phyloP scores from a whole-genome alignment of 1,140 invertebrate species.

The Ylistrum balloti region DNA sequence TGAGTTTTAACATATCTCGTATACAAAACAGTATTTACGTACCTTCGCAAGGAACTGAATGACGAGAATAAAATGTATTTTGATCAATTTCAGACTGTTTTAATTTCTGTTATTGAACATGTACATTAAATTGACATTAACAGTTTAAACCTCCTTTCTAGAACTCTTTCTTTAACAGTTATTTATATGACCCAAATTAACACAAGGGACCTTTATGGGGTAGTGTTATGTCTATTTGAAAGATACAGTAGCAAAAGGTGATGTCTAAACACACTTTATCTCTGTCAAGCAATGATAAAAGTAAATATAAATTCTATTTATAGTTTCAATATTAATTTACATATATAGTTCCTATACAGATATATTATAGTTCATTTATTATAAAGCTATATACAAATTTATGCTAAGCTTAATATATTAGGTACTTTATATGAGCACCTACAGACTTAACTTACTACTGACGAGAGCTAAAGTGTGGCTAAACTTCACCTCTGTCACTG shows the following conservation, averaged over 20 bases:
- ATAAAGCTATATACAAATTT: constrained; percentile 10
- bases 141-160: too few species aligned
- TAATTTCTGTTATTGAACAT: too few species aligned
- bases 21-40: too few species aligned
- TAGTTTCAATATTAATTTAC: constrained; percentile 36
- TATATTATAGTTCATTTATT: constrained; percentile 29
- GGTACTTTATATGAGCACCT: not conserved
- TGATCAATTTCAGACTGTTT: too few species aligned
- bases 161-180: too few species aligned
- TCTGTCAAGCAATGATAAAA: constrained; percentile 5
- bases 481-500: not conserved
- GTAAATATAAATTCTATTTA: not conserved
- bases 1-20: too few species aligned
- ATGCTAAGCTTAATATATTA: constrained; percentile 12
- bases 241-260: not conserved
- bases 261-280: not conserved
- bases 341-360: constrained; percentile 29
- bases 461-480: not conserved
- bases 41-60: too few species aligned
- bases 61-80: too few species aligned
- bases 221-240: not conserved
- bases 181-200: too few species aligned
- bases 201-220: too few species aligned
- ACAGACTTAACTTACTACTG: not conserved
- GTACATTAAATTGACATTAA: too few species aligned